Conservation (phyloP, 2,888 invertebrate genomes). For the Zaprionus obscuricornis region DNA sequence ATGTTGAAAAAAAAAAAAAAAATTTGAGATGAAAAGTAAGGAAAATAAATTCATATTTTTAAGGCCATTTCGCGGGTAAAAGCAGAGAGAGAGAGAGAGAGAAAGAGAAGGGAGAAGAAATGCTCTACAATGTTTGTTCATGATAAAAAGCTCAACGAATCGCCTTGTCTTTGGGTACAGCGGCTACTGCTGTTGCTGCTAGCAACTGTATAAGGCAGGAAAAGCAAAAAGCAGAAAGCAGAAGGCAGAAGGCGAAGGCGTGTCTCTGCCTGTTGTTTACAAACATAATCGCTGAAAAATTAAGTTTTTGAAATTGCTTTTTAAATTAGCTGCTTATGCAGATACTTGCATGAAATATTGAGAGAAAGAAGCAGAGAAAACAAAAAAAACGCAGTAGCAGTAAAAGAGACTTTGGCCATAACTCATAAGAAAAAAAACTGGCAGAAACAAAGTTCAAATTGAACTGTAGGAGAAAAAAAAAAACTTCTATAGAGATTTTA, state of each 20-base stretch:
- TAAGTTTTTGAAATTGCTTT: constrained; percentile 83
- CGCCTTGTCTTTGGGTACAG: constrained; percentile 37
- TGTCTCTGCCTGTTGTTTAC: constrained; percentile 66
- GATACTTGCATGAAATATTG: constrained; percentile 58
- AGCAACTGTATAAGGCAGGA: constrained; percentile 19
- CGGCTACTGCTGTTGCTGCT: too few species aligned
- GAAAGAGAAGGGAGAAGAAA: constrained; percentile 7
- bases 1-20: constrained; percentile 44
- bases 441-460: too few species aligned
- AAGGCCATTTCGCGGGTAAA: constrained; percentile 31
- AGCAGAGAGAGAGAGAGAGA: background rate
- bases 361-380: constrained; percentile 7
- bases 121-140: constrained; percentile 58
- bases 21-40: constrained; percentile 77
- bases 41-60: constrained; percentile 81
- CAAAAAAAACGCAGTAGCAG: too few species aligned
- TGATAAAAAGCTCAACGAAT: constrained; percentile 55
- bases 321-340: constrained; percentile 75
- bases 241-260: background rate
- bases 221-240: background rate
- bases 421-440: too few species aligned
- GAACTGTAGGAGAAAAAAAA: background rate
- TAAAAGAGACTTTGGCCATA: constrained; percentile 34
- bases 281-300: constrained; percentile 81
- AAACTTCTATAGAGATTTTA: too few species aligned